Conservation (phyloP, 2,113 vertebrate genomes). For the Brienomyrus brachyistius region DNA sequence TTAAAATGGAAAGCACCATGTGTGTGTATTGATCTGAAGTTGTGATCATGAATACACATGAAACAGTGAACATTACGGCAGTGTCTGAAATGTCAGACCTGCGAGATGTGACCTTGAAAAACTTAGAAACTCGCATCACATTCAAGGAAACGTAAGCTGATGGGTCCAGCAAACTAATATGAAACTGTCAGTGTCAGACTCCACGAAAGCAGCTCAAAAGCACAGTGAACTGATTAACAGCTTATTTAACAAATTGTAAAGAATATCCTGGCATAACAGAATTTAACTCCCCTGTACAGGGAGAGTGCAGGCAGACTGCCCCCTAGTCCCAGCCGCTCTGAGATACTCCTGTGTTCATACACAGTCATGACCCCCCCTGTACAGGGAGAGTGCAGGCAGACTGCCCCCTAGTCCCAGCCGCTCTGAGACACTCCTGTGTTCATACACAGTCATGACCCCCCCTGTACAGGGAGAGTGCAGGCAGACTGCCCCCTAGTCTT, state of each 20-base stretch:
- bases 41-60: background rate
- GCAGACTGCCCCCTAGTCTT: constrained; percentile 50
- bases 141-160: background rate
- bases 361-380: constrained; percentile 34
- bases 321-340: too few relatives aligned
- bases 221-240: background rate
- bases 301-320: constrained; percentile 37
- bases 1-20: background rate
- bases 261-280: background rate
- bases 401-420: constrained; percentile 47
- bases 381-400: constrained; percentile 53
- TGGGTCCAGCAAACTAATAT: background rate
- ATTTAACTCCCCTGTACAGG: constrained; percentile 23
- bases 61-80: background rate
- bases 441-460: constrained; percentile 59
- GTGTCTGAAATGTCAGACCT: background rate
- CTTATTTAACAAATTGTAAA: background rate
- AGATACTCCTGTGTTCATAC: constrained; percentile 18
- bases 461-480: constrained; percentile 54
- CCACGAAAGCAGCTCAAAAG: background rate
- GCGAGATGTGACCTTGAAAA: background rate
- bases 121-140: background rate
- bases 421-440: constrained; percentile 45
- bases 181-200: background rate
- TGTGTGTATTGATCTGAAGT: background rate